phyloP scores from a whole-genome alignment of 2,888 invertebrate species.

The Chamaedrilus cognettii region DNA sequence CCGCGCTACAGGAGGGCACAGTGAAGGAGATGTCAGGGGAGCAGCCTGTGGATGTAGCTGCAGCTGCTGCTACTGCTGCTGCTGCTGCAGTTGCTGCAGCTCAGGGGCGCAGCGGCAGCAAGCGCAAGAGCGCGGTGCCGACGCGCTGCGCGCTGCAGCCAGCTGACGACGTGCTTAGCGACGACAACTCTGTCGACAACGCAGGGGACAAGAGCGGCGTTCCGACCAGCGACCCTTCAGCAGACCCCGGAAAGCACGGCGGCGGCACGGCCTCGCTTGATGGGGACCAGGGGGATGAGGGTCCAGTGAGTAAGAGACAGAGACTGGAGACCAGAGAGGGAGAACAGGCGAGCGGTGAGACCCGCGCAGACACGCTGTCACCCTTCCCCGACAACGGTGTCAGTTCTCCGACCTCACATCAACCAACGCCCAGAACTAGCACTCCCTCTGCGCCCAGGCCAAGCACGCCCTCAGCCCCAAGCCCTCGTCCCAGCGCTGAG shows the following conservation, averaged over 20 bases:
- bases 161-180: constrained; percentile 43
- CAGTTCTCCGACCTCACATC: background rate
- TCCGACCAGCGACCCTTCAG: too few relatives aligned
- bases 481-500: background rate
- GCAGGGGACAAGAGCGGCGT: background rate
- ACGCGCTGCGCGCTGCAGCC: constrained; percentile 47
- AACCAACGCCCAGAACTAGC: background rate
- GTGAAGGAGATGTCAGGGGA: background rate
- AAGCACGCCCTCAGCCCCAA: background rate
- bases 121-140: constrained; percentile 51
- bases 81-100: background rate
- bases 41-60: background rate
- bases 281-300: background rate
- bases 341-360: background rate
- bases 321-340: background rate
- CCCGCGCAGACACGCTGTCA: background rate
- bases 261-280: background rate
- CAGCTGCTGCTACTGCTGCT: too few relatives aligned
- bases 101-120: constrained; percentile 22
- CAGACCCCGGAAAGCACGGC: too few relatives aligned
- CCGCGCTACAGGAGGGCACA: too few relatives aligned
- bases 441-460: background rate
- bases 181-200: constrained; percentile 40
- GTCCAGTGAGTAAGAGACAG: background rate
- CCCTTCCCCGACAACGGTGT: background rate